Conservation (phyloP, 2,888 invertebrate genomes). For the Drosophila ezoana region DNA sequence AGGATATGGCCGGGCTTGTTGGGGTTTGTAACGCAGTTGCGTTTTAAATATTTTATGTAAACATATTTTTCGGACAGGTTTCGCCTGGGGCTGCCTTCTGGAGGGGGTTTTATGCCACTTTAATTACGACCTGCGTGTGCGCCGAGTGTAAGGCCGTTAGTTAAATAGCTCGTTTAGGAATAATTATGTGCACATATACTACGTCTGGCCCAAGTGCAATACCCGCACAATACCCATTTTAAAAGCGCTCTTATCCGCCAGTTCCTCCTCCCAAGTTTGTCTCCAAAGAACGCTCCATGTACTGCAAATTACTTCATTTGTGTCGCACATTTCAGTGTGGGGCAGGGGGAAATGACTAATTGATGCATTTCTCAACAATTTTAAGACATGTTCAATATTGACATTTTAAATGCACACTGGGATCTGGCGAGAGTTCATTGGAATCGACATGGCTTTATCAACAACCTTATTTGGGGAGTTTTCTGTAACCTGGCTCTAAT, state of each 20-base stretch:
- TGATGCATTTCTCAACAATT: constrained; percentile 32
- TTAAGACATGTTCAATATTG: not conserved
- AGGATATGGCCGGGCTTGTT: constrained; percentile 33
- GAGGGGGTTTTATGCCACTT: constrained; percentile 35
- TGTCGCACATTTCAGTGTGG: constrained; percentile 14
- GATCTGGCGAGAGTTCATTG: not conserved
- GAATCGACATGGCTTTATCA: not conserved
- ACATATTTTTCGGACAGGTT: constrained; percentile 57
- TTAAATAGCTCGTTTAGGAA: constrained; percentile 78
- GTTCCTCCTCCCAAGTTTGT: not conserved
- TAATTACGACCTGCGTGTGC: constrained; percentile 49
- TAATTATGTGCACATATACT: constrained; percentile 54
- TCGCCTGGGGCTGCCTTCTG: constrained; percentile 13
- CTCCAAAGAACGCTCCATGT: constrained; percentile 14
- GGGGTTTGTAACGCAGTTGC: constrained; percentile 13
- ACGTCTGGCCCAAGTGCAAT: constrained; percentile 44
- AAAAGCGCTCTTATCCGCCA: constrained; percentile 14
- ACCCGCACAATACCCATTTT: constrained; percentile 38
- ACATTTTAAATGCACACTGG: too few relatives aligned
- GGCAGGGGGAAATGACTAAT: constrained; percentile 22
- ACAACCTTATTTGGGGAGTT: too few relatives aligned
- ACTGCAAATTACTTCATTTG: constrained; percentile 59
- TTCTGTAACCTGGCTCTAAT: too few relatives aligned
- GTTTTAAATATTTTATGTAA: constrained; percentile 78
- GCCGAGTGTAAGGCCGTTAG: constrained; percentile 59